Evolutionary conservation across 2,797 vertebrate genomes (phyloP), one percentile per base, ranked within the genome.

Genomic region (Xyrichtys novacula): DNA sequence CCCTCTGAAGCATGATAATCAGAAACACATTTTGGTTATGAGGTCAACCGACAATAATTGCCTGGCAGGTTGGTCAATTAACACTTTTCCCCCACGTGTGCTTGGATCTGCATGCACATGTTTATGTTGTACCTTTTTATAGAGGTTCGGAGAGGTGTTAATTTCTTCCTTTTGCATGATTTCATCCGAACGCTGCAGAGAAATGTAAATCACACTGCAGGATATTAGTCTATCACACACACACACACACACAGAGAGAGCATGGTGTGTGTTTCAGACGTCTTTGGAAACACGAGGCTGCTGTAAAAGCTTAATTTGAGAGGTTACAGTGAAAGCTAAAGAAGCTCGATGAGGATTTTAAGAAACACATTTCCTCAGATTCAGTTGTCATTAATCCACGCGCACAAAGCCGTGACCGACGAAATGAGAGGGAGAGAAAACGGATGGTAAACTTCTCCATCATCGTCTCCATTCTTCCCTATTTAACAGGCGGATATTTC

Each of bases 21-120:
- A 84, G 79, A 86, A 85, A 91, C 87, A 83, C 81, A 89, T 90
- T 92, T 91, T 86, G 86, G 88, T 89, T 88, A 88, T 88, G 86
- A 91, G 86, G 81, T 89, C 88, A 91, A 85, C 66, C 70, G 66
- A 80, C 76, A 88, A 83, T 86, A 92, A 91, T 93, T 80, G 81
- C 66, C 82, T 85, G 72, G 85, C 89, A 87, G 89, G 85, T 87
- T 88, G 73, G 64, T 90, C 90, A 90, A 90, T 91, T 90, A 91
- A 88, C 90, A 88, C 88, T 66, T 75, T 44, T 57, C 49, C 52
- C 73, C 62, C 71, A 65, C 71, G 84, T 50, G 49, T 84, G 81
- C 83, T 79, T 71, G 66, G 77, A 84, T 90, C 78, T 83, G 87
- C 22, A 75, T 78, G 71, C 66, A 71, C 78, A 83, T 85, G 87